Evolutionary conservation across 37 sponge, comb jelly and placozoan species (phyloP).

Genomic region (Mnemiopsis leidyi): DNA sequence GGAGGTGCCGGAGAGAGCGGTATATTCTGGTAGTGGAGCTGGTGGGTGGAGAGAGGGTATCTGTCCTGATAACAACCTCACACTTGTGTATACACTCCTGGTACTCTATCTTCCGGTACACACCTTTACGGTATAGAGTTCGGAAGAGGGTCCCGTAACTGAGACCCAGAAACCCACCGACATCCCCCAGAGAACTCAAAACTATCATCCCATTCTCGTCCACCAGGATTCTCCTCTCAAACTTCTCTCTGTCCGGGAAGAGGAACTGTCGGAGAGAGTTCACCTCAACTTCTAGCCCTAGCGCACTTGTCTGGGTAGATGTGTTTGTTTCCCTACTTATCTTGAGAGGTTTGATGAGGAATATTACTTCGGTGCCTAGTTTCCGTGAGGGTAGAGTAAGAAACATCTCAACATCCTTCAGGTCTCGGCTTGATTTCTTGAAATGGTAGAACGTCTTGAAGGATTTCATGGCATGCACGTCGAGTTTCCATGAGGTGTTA

Average conservation of each 20-base stretch:
- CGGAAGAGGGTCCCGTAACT: background rate
- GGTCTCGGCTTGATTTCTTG: background rate
- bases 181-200: background rate
- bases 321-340: background rate
- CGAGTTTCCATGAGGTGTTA: background rate
- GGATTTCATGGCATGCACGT: background rate
- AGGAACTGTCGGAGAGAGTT: background rate
- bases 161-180: background rate
- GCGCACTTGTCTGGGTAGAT: background rate
- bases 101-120: background rate
- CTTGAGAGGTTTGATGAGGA: background rate
- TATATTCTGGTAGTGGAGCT: background rate
- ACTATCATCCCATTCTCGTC: conserved; percentile 23
- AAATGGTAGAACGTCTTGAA: conserved; percentile 14
- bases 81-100: conserved; percentile 24
- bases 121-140: background rate
- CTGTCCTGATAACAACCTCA: background rate
- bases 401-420: background rate
- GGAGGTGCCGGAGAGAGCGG: background rate
- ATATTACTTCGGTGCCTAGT: background rate
- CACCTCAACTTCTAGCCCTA: background rate
- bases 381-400: background rate
- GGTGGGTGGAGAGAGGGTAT: background rate
- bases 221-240: background rate
- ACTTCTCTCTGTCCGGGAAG: background rate